Conservation (phyloP, 1,140 invertebrate genomes). For the Calosoma granatense region DNA sequence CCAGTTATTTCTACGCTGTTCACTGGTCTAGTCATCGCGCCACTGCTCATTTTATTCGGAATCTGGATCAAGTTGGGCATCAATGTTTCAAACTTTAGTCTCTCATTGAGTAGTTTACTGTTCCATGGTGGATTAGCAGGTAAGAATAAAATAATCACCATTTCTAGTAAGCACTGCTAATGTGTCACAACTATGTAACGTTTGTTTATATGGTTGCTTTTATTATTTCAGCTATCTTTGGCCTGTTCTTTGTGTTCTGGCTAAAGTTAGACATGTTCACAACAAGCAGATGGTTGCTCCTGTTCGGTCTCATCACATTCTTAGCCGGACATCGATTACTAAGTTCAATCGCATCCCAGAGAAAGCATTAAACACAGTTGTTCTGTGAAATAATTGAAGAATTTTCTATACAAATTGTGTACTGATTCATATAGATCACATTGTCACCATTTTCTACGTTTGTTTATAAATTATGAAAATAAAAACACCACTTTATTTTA, state of each 20-base stretch:
- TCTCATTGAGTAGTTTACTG: constrained; percentile 65
- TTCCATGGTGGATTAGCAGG: constrained; percentile 75
- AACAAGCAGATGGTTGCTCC: constrained; percentile 81
- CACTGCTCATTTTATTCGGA: constrained; percentile 72
- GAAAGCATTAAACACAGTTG: constrained; percentile 13
- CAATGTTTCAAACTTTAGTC: constrained; percentile 78
- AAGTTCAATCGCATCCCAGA: constrained; percentile 52
- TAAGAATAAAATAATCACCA: constrained; percentile 10
- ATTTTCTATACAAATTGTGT: background rate
- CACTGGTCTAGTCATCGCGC: constrained; percentile 70
- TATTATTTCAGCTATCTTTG: constrained; percentile 62
- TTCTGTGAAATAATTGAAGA: background rate
- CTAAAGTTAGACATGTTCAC: constrained; percentile 90
- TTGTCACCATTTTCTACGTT: background rate
- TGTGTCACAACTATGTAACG: constrained; percentile 1
- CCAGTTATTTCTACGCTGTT: constrained; percentile 82
- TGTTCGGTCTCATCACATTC: constrained; percentile 78
- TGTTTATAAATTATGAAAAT: too few relatives aligned
- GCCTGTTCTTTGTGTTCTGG: constrained; percentile 85
- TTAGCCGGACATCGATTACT: constrained; percentile 85
- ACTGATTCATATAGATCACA: background rate
- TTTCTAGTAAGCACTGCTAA: too few relatives aligned
- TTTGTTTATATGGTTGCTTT: constrained; percentile 17
- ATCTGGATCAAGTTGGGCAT: constrained; percentile 83
- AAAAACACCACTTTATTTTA: too few relatives aligned